Base-by-base conservation (phyloP, 2,888 invertebrate species). In the Pheosia tremula region DNA sequence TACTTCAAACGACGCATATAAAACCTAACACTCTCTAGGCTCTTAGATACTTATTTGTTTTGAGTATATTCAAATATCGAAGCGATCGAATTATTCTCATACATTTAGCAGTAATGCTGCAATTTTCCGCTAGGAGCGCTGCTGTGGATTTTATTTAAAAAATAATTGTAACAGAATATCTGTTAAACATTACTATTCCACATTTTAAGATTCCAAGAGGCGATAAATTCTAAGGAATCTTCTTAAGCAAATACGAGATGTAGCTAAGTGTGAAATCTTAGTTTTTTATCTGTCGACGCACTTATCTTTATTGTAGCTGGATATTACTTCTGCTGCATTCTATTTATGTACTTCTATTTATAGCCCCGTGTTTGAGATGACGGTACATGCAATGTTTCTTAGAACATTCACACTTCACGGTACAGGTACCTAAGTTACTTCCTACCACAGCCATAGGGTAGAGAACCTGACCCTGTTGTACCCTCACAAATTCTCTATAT, bases 261-360 rank as follows among this genome's bases (percentile, higher is more conserved):
- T 52, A 24, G 24, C 24, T 24, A n/a, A 13, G 13, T 10, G 36
- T n/a, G 36, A 38, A 54, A 38, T 54, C 54, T 38, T 11, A 38
- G 38, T 38, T 54, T 54, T 54, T 54, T 38, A 54, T 54, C 54
- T 54, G 54, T 24, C 54, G 52, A 41, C 58, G 50, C 50, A 38
- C 37, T 57, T 38, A 45, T 57, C 37, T 50, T 50, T 52, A 50
- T 52, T 41, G 24, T 49, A 39, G 47, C n/a, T 63, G 58, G 56
- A 60, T 63, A 58, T 56, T 64, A 59, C 69, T 57, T 60, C 55
- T 57, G 47, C 53, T 59, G 58, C 68, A 57, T n/a, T 69, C 66
- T 76, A 78, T 75, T 77, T 72, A 45, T 74, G 60, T 68, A 9
- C 4, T 7, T 39, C 66, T 80, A 78, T 78, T 74, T 74, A 58